Conservation (phyloP, 2,113 vertebrate species). For the Amphiprion percula region DNA sequence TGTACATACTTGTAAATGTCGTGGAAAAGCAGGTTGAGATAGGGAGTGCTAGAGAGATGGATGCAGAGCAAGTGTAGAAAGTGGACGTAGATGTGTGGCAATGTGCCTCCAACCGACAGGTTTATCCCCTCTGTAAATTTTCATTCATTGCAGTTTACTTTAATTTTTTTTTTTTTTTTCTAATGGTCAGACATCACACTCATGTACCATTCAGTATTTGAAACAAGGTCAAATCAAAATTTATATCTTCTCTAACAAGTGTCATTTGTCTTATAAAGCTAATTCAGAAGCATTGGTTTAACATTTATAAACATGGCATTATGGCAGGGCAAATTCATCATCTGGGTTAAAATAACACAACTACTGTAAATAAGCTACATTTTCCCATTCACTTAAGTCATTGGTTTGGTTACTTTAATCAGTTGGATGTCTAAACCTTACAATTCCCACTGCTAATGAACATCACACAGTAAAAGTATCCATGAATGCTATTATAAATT, state of each 20-base stretch:
- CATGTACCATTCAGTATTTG: not conserved
- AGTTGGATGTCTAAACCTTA: not conserved
- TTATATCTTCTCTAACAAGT: not conserved
- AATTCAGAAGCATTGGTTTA: slow-evolving; percentile 21
- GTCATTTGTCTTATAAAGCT: not conserved
- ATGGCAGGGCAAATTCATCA: not conserved
- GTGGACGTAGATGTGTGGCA: slow-evolving; percentile 31
- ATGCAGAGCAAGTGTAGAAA: slow-evolving; percentile 55
- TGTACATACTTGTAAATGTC: slow-evolving; percentile 71
- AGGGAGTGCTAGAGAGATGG: slow-evolving; percentile 53
- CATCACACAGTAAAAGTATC: not conserved
- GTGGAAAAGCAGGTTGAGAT: slow-evolving; percentile 67
- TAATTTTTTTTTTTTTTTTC: slow-evolving; percentile 16
- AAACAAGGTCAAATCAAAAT: not conserved
- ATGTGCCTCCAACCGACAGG: slow-evolving; percentile 35
- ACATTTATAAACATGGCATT: not conserved
- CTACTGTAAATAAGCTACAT: slow-evolving; percentile 21
- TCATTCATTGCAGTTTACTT: slow-evolving; percentile 20
- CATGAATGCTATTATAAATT: slow-evolving; percentile 5
- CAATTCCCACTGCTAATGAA: not conserved
- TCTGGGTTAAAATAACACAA: slow-evolving; percentile 13
- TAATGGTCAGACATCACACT: slow-evolving; percentile 3
- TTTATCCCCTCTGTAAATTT: slow-evolving; percentile 16
- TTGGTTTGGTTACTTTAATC: not conserved
- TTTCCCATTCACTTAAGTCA: slow-evolving; percentile 1